A percentile compares a stretch with the other conserved stretches of the same genome.
phyloP scores from a whole-genome alignment of 2,888 invertebrate species.

The Osmoderma eremita region DNA sequence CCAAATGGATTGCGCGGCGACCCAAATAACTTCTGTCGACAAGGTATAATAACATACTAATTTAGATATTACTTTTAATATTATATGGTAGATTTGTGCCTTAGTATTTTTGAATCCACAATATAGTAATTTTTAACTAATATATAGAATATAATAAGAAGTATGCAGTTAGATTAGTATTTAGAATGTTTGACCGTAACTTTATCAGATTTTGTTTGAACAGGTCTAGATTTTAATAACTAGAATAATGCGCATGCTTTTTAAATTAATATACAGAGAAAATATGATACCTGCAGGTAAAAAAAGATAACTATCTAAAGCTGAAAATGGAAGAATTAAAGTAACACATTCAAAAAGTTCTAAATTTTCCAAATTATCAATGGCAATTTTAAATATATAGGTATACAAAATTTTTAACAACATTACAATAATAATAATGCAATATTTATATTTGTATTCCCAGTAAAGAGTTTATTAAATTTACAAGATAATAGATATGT shows the following conservation, averaged over 20 bases:
- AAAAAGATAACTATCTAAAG: neutral
- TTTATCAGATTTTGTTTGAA: conserved; percentile 11
- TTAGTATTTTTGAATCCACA: conserved; percentile 5
- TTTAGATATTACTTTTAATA: conserved; percentile 43
- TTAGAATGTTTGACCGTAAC: neutral
- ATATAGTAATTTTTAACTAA: neutral
- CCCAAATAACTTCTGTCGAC: conserved; percentile 69
- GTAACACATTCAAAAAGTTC: neutral
- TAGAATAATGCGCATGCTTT: conserved; percentile 1
- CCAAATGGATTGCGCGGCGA: conserved; percentile 66
- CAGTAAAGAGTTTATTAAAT: conserved; percentile 21
- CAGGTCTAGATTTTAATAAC: too few relatives aligned
- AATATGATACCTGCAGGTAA: conserved; percentile 12
- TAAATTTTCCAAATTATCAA: neutral
- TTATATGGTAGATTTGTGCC: conserved; percentile 20
- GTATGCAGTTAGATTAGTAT: neutral
- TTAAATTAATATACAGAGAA: conserved; percentile 3
- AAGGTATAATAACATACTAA: conserved; percentile 66
- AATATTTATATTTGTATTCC: neutral
- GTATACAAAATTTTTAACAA: conserved; percentile 4
- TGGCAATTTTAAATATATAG: neutral
- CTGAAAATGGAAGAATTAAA: neutral
- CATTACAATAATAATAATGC: too few relatives aligned
- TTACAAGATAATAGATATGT: conserved; percentile 6
- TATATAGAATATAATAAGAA: neutral